phyloP scores from a whole-genome alignment of 2,888 invertebrate genomes.

The Deladenus siricidicola region DNA sequence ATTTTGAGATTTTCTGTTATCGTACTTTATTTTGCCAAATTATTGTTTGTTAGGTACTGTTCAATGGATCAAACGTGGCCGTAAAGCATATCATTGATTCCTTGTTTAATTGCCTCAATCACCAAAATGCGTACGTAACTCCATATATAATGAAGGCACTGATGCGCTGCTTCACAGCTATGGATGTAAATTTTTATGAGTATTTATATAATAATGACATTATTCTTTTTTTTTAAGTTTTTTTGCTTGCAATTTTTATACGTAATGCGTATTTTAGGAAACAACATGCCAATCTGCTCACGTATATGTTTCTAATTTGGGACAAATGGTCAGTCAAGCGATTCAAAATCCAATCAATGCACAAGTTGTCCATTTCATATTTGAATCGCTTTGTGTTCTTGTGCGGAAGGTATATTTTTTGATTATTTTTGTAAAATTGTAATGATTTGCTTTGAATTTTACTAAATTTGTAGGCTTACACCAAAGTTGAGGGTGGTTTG shows the following conservation, averaged over 20 bases:
- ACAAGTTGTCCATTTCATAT: slow-evolving; percentile 94
- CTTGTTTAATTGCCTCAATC: slow-evolving; percentile 68
- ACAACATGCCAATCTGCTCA: slow-evolving; percentile 15
- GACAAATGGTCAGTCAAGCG: slow-evolving; percentile 34
- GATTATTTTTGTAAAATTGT: background rate
- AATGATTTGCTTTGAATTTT: background rate
- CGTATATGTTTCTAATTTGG: slow-evolving; percentile 34
- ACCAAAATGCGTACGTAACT: slow-evolving; percentile 74
- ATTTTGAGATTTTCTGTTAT: too few relatives aligned
- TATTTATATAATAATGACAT: too few relatives aligned
- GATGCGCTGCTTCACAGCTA: slow-evolving; percentile 41
- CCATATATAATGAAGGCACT: slow-evolving; percentile 92
- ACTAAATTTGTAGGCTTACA: slow-evolving; percentile 31
- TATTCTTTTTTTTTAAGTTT: background rate
- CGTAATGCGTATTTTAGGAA: slow-evolving; percentile 10
- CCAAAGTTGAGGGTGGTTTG: slow-evolving; percentile 55
- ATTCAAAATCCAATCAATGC: slow-evolving; percentile 69
- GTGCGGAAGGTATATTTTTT: slow-evolving; percentile 51
- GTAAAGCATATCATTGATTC: slow-evolving; percentile 69
- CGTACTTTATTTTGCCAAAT: too few relatives aligned
- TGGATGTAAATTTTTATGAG: slow-evolving; percentile 33
- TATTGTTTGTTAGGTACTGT: slow-evolving; percentile 31
- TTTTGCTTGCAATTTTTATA: background rate
- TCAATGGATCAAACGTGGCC: slow-evolving; percentile 63
- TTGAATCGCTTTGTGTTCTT: slow-evolving; percentile 79